Percentiles rank a stretch among this genome's conserved stretches.
phyloP scores from a whole-genome alignment of 2,113 vertebrate genomes.

The Cichladusa arquata region DNA sequence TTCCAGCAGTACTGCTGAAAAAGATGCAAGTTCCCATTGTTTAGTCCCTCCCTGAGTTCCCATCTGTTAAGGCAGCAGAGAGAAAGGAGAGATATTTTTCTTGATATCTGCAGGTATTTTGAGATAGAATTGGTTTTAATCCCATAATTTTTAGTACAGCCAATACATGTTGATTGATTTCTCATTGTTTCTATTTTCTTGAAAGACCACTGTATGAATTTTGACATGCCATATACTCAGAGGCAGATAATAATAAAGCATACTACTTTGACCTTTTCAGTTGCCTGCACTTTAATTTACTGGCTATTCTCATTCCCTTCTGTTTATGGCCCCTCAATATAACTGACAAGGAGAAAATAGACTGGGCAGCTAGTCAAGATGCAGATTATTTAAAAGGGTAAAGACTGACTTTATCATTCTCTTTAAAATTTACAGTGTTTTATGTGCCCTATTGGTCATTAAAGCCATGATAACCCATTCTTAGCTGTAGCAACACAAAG shows the following conservation, averaged over 20 bases:
- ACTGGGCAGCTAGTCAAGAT: neutral
- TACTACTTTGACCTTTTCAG: constrained; percentile 27
- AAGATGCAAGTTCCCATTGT: neutral
- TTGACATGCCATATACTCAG: neutral
- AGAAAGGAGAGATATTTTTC: neutral
- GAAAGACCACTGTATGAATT: neutral
- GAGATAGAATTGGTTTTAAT: neutral
- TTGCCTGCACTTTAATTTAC: constrained; percentile 19
- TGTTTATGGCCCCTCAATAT: neutral
- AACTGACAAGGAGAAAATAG: neutral
- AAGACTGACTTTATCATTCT: neutral
- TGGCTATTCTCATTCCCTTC: neutral
- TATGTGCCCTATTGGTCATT: neutral
- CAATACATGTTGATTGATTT: neutral
- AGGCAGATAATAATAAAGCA: constrained; percentile 22
- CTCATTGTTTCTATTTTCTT: constrained; percentile 31
- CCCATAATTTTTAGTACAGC: neutral
- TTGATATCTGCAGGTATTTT: neutral
- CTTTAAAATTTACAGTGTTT: neutral
- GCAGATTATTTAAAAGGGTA: constrained; percentile 2
- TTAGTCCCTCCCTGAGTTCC: neutral
- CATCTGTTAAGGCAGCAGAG: neutral
- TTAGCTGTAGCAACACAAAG: neutral
- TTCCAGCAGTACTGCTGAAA: neutral
- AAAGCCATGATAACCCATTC: neutral